Evolutionary conservation across 2,888 invertebrate species (phyloP).

Genomic region (Copidosoma aretas): DNA sequence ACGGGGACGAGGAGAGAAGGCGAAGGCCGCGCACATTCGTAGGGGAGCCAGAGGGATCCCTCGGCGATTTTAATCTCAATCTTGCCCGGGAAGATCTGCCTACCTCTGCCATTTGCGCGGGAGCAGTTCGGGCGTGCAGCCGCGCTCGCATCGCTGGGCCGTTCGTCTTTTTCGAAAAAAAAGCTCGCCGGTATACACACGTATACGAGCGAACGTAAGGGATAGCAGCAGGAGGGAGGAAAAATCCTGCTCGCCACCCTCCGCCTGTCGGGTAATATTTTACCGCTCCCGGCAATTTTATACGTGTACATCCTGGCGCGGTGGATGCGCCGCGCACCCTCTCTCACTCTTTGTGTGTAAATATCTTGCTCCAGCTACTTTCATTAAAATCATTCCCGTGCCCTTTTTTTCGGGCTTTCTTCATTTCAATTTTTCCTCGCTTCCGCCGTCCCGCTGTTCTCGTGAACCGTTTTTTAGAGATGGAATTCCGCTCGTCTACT

Average conservation of each 20-base stretch:
- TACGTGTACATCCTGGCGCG: background rate
- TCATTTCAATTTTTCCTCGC: background rate
- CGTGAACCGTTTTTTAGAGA: background rate
- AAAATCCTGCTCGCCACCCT: background rate
- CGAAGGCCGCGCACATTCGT: no score
- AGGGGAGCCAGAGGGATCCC: background rate
- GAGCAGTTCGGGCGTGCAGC: conserved; percentile 34
- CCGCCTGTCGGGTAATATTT: conserved; percentile 32
- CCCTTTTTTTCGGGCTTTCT: no score
- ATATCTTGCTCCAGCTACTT: conserved; percentile 28
- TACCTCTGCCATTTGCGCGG: conserved; percentile 3
- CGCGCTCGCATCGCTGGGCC: conserved; percentile 31
- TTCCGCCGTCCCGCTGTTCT: background rate
- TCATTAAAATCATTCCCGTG: conserved; percentile 29
- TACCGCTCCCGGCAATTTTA: conserved; percentile 27
- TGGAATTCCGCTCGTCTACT: background rate
- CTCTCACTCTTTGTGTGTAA: conserved; percentile 16
- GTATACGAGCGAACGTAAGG: background rate
- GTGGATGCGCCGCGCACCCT: background rate
- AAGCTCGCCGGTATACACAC: background rate
- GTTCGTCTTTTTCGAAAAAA: conserved; percentile 38
- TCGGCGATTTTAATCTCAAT: conserved; percentile 54
- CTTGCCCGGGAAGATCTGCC: conserved; percentile 46
- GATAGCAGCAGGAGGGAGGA: background rate
- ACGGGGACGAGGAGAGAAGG: no score